Evolutionary conservation across 2,888 invertebrate species (phyloP).

Genomic region (Amblyjoppa proteus): DNA sequence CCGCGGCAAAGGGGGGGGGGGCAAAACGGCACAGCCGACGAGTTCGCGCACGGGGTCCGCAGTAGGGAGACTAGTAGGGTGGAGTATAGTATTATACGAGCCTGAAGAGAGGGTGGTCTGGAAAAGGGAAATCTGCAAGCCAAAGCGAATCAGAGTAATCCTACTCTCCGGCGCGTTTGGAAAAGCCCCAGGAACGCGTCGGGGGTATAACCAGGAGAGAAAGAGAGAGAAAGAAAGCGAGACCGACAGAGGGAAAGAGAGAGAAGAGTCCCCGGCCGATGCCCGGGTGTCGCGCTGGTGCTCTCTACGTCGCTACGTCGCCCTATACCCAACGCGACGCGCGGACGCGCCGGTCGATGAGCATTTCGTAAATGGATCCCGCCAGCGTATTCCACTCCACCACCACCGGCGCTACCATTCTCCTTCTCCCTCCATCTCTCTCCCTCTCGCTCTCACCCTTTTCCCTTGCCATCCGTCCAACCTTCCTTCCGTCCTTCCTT

Average conservation of each 20-base stretch:
- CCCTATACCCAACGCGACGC: slow-evolving; percentile 66
- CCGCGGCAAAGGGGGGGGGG: slow-evolving; percentile 20
- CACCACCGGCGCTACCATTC: slow-evolving; percentile 43
- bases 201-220: slow-evolving; percentile 9
- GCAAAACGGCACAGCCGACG: slow-evolving; percentile 16
- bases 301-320: slow-evolving; percentile 57
- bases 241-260: slow-evolving; percentile 59
- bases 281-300: slow-evolving; percentile 68
- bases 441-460: slow-evolving; percentile 44
- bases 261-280: slow-evolving; percentile 73
- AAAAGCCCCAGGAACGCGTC: slow-evolving; percentile 75
- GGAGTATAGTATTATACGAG: slow-evolving; percentile 64
- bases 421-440: slow-evolving; percentile 46
- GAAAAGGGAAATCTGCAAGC: slow-evolving; percentile 83
- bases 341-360: slow-evolving; percentile 79
- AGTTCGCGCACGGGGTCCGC: slow-evolving; percentile 10
- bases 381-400: slow-evolving; percentile 54
- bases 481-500: slow-evolving; percentile 66
- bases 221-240: slow-evolving; percentile 25
- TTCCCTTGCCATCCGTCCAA: slow-evolving; percentile 31
- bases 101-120: slow-evolving; percentile 59
- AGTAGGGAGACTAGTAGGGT: slow-evolving; percentile 7
- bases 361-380: slow-evolving; percentile 84
- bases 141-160: slow-evolving; percentile 85
- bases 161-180: slow-evolving; percentile 79